Evolutionary conservation across 2,113 vertebrate species (phyloP), one percentile per base, ranked within the genome.

Genomic region (Montifringilla adamsi): DNA sequence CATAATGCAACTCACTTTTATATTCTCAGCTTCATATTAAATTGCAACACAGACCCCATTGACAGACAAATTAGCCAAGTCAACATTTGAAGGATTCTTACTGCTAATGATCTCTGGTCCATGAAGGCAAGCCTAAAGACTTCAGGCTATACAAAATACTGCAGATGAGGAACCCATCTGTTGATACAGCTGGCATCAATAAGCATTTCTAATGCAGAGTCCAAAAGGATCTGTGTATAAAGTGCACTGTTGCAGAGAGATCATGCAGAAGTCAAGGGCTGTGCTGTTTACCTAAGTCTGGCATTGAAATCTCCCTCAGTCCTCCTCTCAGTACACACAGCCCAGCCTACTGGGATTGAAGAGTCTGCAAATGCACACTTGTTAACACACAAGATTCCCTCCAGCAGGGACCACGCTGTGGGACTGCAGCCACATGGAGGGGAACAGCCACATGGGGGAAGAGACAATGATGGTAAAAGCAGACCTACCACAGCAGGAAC

Each of bases 61-160:
- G 94, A 90, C 94, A 94, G 86, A 79, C 53, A 94, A 96, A 97
- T 97, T 94, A 96, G 50, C 88, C 89, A 93, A 97, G 94, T 81
- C 96, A 92, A 94, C 77, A 74, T 87, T 80, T 90, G 94, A 93
- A 86, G 92, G 67, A 87, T 93, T 94, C 85, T 85, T 55, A 35
- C 70, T 92, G 88, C 84, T 97, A 91, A 93, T 62, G 91, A 95
- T 95, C 86, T 93, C 80, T 90, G 58, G 88, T 93, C 95, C 94
- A 82, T 90, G 90, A 96, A 96, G 58, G 39, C 93, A 96, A 95
- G 82, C 86, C 88, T 96, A 76, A 95, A 83, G 94, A 93, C 90
- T 95, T 72, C 81, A 93, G 95, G 95, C 96, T 95, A 84, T 80
- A 87, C 85, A 93, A 76, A 93, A 47, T 76, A 91, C 58, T 94